Conservation (phyloP, 2,888 invertebrate genomes). For the Junonia oenone region DNA sequence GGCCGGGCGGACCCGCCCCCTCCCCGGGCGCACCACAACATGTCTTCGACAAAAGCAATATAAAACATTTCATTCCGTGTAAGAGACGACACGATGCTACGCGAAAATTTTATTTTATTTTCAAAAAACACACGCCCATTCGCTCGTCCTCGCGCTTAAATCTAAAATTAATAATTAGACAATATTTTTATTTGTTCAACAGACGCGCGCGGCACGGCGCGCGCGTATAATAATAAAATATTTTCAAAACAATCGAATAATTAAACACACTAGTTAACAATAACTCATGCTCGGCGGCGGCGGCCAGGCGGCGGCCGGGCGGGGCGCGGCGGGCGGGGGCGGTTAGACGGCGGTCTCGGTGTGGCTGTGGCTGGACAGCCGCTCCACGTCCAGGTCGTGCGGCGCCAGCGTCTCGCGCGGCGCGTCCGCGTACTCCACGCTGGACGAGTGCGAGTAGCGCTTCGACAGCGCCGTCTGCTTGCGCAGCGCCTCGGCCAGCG, state of each 20-base stretch:
- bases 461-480: constrained; percentile 96
- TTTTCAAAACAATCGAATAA: constrained; percentile 80
- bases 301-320: constrained; percentile 38
- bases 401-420: constrained; percentile 92
- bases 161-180: constrained; percentile 80
- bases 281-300: constrained; percentile 61
- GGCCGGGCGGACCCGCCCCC: constrained; percentile 40
- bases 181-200: constrained; percentile 79
- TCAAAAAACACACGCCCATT: constrained; percentile 76
- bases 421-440: constrained; percentile 92
- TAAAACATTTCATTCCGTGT: constrained; percentile 78
- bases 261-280: constrained; percentile 81
- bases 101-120: constrained; percentile 67
- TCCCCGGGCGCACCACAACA: constrained; percentile 41
- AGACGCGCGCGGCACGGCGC: constrained; percentile 72
- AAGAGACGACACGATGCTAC: constrained; percentile 74
- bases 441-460: constrained; percentile 92
- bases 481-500: constrained; percentile 94
- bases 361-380: constrained; percentile 94
- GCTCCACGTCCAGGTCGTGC: constrained; percentile 95
- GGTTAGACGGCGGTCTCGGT: constrained; percentile 95
- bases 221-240: constrained; percentile 79
- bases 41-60: constrained; percentile 72
- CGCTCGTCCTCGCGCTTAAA: constrained; percentile 77
- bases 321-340: constrained; percentile 29